phyloP scores from a whole-genome alignment of 2,797 vertebrate genomes.

The Peromyscus aztecus region DNA sequence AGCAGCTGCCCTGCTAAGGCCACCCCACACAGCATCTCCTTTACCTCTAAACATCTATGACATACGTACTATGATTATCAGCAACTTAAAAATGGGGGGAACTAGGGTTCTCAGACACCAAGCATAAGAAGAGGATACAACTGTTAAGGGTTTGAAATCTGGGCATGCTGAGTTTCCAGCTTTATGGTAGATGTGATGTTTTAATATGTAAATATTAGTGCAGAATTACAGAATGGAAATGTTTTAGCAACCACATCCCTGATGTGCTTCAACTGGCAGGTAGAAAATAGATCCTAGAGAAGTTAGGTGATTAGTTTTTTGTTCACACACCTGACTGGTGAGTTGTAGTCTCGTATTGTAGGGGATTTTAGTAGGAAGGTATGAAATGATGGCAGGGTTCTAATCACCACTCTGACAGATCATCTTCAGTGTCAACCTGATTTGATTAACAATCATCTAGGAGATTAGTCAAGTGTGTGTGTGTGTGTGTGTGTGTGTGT shows the following conservation, averaged over 20 bases:
- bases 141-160: background rate
- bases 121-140: background rate
- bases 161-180: background rate
- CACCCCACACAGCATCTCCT: background rate
- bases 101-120: background rate
- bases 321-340: background rate
- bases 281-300: background rate
- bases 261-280: background rate
- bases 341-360: background rate
- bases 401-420: background rate
- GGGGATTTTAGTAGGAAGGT: background rate
- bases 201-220: background rate
- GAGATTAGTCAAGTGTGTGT: background rate
- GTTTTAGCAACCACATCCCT: background rate
- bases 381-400: fast-evolving
- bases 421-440: background rate
- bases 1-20: background rate
- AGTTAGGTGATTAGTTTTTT: background rate
- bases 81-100: background rate
- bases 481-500: background rate
- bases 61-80: background rate
- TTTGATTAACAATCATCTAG: background rate
- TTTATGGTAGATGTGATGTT: background rate
- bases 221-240: background rate
- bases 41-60: background rate